These are phyloP conservation scores for Propsilocerus akamusi DNA, from an alignment of 1,140 invertebrate genomes.

Conservation along the genomic window DNA sequence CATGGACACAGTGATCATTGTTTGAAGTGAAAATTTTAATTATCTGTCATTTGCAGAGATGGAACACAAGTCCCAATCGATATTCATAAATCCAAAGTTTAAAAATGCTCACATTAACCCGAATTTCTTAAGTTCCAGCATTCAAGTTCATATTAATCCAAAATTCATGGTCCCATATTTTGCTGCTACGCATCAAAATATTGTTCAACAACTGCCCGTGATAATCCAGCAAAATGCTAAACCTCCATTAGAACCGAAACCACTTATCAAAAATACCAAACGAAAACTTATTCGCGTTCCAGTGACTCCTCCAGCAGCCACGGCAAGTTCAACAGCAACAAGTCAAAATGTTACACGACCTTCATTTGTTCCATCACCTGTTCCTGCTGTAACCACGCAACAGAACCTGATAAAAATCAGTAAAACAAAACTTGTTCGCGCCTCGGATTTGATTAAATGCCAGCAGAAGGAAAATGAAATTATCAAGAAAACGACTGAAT, in stretches of 20 bases:
- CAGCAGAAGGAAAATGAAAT: background rate
- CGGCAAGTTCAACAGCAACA: background rate
- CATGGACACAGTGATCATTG: too few relatives aligned
- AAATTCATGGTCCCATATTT: too few relatives aligned
- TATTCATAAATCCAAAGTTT: conserved; percentile 1
- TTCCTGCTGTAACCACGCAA: background rate
- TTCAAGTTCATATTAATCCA: background rate
- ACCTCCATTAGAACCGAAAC: background rate
- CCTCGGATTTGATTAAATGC: background rate
- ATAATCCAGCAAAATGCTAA: background rate
- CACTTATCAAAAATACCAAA: background rate
- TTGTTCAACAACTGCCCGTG: background rate
- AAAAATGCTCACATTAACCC: background rate
- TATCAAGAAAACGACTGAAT: background rate
- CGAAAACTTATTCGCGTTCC: background rate
- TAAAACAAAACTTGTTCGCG: background rate
- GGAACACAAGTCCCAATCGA: background rate
- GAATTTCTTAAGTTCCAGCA: background rate
- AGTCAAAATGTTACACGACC: background rate
- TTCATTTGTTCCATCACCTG: background rate
- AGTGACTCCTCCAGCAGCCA: too few relatives aligned
- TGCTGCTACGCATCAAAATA: background rate
- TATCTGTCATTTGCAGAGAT: too few relatives aligned
- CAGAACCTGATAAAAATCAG: background rate
- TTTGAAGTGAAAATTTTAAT: too few relatives aligned